Percentiles rank a stretch among this genome's conserved stretches.
Evolutionary conservation across 1,140 invertebrate genomes (phyloP).

Genomic region (Bombus haemorrhoidalis): DNA sequence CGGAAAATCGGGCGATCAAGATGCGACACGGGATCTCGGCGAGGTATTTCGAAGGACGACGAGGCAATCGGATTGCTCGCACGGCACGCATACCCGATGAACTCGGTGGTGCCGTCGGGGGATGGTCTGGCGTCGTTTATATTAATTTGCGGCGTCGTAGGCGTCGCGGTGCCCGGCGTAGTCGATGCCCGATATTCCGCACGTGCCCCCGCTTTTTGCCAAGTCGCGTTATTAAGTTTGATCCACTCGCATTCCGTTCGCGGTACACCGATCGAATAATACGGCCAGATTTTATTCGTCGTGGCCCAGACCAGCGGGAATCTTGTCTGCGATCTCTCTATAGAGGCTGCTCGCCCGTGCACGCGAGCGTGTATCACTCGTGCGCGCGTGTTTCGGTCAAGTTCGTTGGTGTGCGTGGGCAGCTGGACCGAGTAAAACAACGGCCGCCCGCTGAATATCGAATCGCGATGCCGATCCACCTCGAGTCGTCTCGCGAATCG

Average conservation of each 20-base stretch:
- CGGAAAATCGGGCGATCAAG: constrained; percentile 56
- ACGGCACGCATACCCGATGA: constrained; percentile 71
- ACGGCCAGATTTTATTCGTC: constrained; percentile 77
- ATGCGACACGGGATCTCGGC: constrained; percentile 53
- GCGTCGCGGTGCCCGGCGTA: constrained; percentile 66
- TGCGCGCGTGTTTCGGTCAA: neutral
- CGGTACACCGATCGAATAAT: constrained; percentile 78
- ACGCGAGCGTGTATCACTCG: neutral
- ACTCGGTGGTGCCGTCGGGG: constrained; percentile 42
- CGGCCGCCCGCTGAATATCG: constrained; percentile 33
- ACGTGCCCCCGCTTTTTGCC: constrained; percentile 69
- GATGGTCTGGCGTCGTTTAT: constrained; percentile 57
- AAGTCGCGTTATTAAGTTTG: constrained; percentile 79
- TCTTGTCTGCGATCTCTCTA: constrained; percentile 74
- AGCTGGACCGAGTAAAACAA: constrained; percentile 55
- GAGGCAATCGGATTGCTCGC: constrained; percentile 68
- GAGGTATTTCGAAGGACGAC: constrained; percentile 60
- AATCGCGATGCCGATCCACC: neutral
- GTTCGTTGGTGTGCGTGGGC: constrained; percentile 30
- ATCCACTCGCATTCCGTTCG: constrained; percentile 77
- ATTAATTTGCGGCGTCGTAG: constrained; percentile 74
- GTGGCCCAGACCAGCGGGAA: constrained; percentile 57
- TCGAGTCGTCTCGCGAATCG: neutral
- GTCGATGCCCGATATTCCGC: constrained; percentile 64
- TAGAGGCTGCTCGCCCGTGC: constrained; percentile 47